Percentiles rank a stretch among this genome's conserved stretches.
phyloP scores from a whole-genome alignment of 2,797 vertebrate species.

The Poeciliopsis infans region DNA sequence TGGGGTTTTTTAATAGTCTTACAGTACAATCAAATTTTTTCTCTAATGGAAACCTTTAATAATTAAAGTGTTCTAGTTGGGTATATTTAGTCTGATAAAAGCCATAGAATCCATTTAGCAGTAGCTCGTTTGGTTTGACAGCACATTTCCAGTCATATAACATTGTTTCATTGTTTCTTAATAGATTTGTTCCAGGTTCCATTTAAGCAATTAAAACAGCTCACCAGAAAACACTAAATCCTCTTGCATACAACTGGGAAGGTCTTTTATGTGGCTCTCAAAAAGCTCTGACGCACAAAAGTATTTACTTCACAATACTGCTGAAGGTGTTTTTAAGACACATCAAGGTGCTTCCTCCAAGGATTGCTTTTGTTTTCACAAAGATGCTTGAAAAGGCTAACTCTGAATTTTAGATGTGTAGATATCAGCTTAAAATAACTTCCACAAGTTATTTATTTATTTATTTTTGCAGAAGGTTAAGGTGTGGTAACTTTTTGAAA shows the following conservation, averaged over 20 bases:
- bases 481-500: neutral
- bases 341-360: neutral
- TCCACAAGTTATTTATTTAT: neutral
- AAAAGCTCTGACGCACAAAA: neutral
- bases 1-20: neutral
- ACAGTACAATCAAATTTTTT: neutral
- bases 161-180: neutral
- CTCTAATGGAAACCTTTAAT: conserved; percentile 1
- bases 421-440: neutral
- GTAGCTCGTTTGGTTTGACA: neutral
- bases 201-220: neutral
- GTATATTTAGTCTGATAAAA: conserved; percentile 5
- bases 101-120: neutral
- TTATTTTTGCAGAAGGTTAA: neutral
- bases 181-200: neutral
- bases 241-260: neutral
- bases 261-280: neutral
- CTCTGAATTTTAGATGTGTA: neutral
- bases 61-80: neutral
- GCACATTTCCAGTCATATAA: neutral
- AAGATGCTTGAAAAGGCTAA: neutral
- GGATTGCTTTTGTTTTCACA: neutral
- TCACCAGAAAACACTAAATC: neutral
- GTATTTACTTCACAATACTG: neutral
- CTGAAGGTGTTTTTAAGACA: neutral